Base-by-base conservation (phyloP, 1,140 invertebrate species). In the Holotrichia oblita region DNA sequence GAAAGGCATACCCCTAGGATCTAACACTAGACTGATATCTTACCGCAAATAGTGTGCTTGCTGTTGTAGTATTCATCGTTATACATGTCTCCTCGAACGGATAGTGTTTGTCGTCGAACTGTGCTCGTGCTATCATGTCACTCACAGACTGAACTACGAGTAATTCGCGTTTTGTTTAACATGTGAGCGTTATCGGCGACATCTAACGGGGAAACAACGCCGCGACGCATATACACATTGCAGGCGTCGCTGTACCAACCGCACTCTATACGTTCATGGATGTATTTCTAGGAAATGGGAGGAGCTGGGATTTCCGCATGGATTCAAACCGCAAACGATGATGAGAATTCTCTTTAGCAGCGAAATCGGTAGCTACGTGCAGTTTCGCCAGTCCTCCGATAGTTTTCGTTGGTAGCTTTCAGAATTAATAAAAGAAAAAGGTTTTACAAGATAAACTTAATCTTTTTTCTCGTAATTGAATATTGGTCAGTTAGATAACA, bases 51-150 rank as follows among this genome's bases (percentile, higher is more conserved):
- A 82, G 80, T 81, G 78, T 82, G 82, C 79, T 83, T 84, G 81
- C 81, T 83, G 83, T 78, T 81, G 74, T 79, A 79, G 80, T 81
- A 83, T 84, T 85, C 84, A 85, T 85, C 82, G 82, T 83, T 81
- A 85, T 85, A 84, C 84, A 85, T 85, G 83, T 83, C 83, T 85
- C 79, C 81, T 81, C 79, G 79, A 44, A 78, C 82, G 82, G 82
- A 82, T 82, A 76, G 81, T 77, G 78, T 77, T 77, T 81, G 77
- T 40, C 14, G 44, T 77, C 79, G 80, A 73, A 77, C 77, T 79
- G 80, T 83, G 82, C 79, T 78, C 80, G 80, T 84, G 84, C 84
- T 85, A 85, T 81, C 84, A 85, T 85, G 84, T 83, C 84, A 85
- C 83, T 84, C 76, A 84, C 83, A 82, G 81, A 80, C 80, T 73